A percentile compares a stretch with the other conserved stretches of the same genome.
Conservation (phyloP, 2,888 invertebrate genomes). For the Thymelicus sylvestris region DNA sequence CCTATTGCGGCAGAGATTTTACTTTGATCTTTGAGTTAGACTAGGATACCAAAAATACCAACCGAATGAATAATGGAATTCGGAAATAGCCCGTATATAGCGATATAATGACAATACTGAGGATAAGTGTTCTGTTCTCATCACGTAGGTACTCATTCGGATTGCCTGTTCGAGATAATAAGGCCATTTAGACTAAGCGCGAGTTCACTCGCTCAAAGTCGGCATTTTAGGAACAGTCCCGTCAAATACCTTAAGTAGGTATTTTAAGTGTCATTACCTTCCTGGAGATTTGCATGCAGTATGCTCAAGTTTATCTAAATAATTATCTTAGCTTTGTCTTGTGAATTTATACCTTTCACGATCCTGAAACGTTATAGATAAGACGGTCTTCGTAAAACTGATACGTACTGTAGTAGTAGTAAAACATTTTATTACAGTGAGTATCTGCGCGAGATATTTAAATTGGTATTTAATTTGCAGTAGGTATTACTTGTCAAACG, state of each 20-base stretch:
- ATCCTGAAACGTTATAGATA: too few relatives aligned
- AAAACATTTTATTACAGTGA: too few relatives aligned
- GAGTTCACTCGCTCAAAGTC: conserved; percentile 42
- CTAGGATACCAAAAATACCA: not conserved
- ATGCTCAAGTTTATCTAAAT: too few relatives aligned
- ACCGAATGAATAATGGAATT: conserved; percentile 8
- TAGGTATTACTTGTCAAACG: too few relatives aligned
- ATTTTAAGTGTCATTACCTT: conserved; percentile 29
- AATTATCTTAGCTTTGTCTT: too few relatives aligned
- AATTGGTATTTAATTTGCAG: too few relatives aligned
- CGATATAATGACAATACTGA: conserved; percentile 23
- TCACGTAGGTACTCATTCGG: conserved; percentile 35
- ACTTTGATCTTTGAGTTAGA: too few relatives aligned
- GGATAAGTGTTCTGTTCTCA: conserved; percentile 4
- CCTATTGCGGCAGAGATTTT: too few relatives aligned
- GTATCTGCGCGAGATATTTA: too few relatives aligned
- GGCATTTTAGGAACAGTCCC: conserved; percentile 30
- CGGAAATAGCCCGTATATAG: conserved; percentile 20
- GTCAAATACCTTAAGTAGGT: conserved; percentile 39
- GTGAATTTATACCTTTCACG: too few relatives aligned
- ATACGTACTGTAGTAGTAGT: too few relatives aligned
- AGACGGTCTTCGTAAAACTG: too few relatives aligned
- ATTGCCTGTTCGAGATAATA: conserved; percentile 48
- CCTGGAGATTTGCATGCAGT: not conserved
- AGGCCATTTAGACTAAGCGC: conserved; percentile 45